Evolutionary conservation across 2,888 invertebrate genomes (phyloP).

Genomic region (Trichopoda pennipes): DNA sequence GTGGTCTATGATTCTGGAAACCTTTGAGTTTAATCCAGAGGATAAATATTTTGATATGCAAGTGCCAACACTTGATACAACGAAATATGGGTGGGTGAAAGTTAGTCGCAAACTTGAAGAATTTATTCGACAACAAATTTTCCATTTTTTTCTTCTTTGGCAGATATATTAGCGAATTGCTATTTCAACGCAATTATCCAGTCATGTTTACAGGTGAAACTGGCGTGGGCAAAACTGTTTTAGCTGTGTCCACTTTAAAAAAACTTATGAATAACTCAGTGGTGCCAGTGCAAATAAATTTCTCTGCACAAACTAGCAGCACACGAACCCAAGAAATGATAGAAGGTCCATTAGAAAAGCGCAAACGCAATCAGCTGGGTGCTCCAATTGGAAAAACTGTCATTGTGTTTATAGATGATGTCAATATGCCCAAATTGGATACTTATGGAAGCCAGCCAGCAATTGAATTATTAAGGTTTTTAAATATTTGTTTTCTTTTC

Average conservation of each 20-base stretch:
- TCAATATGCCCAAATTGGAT: slow-evolving; percentile 94
- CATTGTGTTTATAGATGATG: slow-evolving; percentile 93
- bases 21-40: slow-evolving; percentile 86
- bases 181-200: slow-evolving; percentile 87
- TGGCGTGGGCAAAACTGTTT: slow-evolving; percentile 94
- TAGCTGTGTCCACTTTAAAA: slow-evolving; percentile 88
- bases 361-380: slow-evolving; percentile 89
- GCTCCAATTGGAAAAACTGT: slow-evolving; percentile 92
- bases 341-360: slow-evolving; percentile 91
- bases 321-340: slow-evolving; percentile 90
- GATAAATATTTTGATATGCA: slow-evolving; percentile 93
- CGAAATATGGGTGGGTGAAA: slow-evolving; percentile 87
- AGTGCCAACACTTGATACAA: slow-evolving; percentile 95
- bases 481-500: background rate
- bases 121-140: background rate
- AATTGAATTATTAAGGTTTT: slow-evolving; percentile 90
- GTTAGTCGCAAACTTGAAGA: background rate
- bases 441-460: slow-evolving; percentile 96
- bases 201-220: slow-evolving; percentile 95
- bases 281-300: slow-evolving; percentile 90
- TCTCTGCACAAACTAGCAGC: slow-evolving; percentile 95
- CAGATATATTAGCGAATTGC: slow-evolving; percentile 82
- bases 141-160: background rate
- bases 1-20: slow-evolving; percentile 90
- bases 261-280: slow-evolving; percentile 84